Evolutionary conservation across 2,797 vertebrate species (phyloP), one percentile per base, ranked within the genome.

Genomic region (Sarcoramphus papa): DNA sequence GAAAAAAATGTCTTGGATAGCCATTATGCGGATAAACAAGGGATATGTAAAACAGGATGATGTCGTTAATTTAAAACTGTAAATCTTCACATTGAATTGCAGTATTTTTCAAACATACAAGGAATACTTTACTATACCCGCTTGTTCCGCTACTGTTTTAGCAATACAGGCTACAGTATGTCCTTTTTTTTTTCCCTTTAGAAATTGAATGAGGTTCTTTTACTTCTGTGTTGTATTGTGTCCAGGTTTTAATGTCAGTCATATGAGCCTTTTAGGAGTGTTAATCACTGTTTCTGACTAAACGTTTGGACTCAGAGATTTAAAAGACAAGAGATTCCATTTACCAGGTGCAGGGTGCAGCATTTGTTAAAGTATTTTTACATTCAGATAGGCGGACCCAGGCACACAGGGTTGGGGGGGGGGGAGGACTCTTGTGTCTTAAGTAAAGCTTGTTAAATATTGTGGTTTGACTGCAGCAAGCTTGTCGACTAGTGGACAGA

Each of bases 191-290:
- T 45, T 7, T 17, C 6, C 9, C 17, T 11, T 27, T n/a, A 27
- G 45, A 83, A 79, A 45, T 3, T 56, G 51, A 91, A 64, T 76
- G 40, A 83, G 67, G 7, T 89, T 81, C 64, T 95, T 86, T 91
- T 74, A 70, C 30, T 88, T 57, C 78, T 81, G 53, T 90, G 63
- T 48, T 93, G 54, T 57, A 24, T 91, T 92, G 67, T 87, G 67
- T 50, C 28, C 62, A 72, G 79, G 82, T 50, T 94, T 93, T 88
- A 57, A 64, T 88, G 75, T 87, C 89, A 91, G 93, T 88, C 57
- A 92, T 24, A 15, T 24, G 85, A 96, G 65, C 75, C 91, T 92
- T 72, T 62, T 62, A 90, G 69, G 67, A 56, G 35, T 35, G 43
- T 60, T 88, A 35, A 75, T 87, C 56, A 74, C 88, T 76, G 57